These are phyloP conservation scores for Drosophila prolongata DNA, from an alignment of 2,888 invertebrate genomes.

Conservation along the genomic window DNA sequence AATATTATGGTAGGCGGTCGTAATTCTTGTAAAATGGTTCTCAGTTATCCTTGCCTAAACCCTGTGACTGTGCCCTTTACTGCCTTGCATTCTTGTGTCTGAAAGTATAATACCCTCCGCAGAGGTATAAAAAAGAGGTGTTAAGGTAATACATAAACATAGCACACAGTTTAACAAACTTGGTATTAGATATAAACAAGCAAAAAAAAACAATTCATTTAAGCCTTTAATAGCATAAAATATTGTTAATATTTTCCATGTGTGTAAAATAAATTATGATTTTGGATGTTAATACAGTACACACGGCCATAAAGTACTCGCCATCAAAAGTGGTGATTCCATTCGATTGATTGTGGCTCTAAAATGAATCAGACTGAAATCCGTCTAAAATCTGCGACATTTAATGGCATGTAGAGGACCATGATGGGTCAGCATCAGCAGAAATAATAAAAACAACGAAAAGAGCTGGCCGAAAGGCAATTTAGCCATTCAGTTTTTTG, in stretches of 20 bases:
- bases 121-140: too few species aligned
- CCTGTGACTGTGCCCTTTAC: too few species aligned
- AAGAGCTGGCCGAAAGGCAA: slow-evolving; percentile 40
- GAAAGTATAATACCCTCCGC: too few species aligned
- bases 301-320: background rate
- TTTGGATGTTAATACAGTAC: background rate
- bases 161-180: too few species aligned
- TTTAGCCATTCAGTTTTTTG: slow-evolving; percentile 43
- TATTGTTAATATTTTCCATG: background rate
- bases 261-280: background rate
- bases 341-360: slow-evolving; percentile 21
- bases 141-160: too few species aligned
- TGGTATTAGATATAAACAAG: too few species aligned
- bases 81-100: background rate
- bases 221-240: background rate
- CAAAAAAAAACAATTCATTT: too few species aligned
- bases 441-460: slow-evolving; percentile 13
- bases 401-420: slow-evolving; percentile 34
- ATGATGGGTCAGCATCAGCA: slow-evolving; percentile 42
- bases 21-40: too few species aligned
- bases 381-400: slow-evolving; percentile 22
- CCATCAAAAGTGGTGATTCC: slow-evolving; percentile 16
- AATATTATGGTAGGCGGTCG: too few species aligned
- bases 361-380: slow-evolving; percentile 15
- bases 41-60: too few species aligned